These are phyloP conservation scores for Arctia plantaginis DNA, from an alignment of 2,888 invertebrate species.

Conservation along the genomic window DNA sequence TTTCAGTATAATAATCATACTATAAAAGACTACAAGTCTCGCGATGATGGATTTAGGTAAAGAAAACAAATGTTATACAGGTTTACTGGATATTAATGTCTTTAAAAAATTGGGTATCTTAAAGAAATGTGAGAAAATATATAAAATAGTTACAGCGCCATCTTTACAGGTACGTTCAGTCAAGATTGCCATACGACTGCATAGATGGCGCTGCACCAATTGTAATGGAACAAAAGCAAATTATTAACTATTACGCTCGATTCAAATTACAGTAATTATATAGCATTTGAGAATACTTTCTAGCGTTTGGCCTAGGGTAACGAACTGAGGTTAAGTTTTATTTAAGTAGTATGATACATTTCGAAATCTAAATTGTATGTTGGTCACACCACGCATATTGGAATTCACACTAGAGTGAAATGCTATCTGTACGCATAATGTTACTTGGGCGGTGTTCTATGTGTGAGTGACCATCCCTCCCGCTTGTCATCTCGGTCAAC, in stretches of 20 bases:
- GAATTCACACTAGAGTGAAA: constrained; percentile 6
- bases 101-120: neutral
- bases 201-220: neutral
- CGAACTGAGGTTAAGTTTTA: neutral
- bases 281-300: neutral
- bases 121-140: neutral
- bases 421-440: constrained; percentile 9
- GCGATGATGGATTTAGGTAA: neutral
- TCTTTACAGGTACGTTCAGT: neutral
- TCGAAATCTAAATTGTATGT: neutral
- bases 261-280: neutral
- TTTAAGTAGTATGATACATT: neutral
- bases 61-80: too few relatives aligned
- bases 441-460: constrained; percentile 16
- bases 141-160: neutral
- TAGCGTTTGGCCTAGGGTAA: neutral
- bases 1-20: neutral
- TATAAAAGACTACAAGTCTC: neutral
- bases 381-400: constrained; percentile 37
- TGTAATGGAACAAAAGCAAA: neutral
- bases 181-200: neutral
- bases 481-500: constrained; percentile 38
- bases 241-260: neutral
- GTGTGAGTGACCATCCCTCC: constrained; percentile 22
- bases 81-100: neutral